phyloP scores from a whole-genome alignment of 37 sponge, comb jelly and placozoan genomes.

The Mnemiopsis leidyi region DNA sequence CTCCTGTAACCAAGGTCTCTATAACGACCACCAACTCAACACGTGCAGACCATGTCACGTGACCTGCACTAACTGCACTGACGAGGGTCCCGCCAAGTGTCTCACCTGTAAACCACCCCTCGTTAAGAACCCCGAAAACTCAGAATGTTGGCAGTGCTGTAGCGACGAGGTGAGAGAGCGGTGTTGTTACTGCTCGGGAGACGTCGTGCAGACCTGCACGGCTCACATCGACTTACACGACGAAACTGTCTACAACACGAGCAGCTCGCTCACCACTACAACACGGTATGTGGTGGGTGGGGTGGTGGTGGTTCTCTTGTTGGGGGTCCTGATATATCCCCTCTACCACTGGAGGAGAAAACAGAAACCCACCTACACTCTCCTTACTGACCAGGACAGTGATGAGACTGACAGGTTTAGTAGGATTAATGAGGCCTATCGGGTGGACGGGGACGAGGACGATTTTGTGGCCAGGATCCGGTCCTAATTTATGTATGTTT shows the following conservation, averaged over 20 bases:
- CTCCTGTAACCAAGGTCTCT: conserved; percentile 28
- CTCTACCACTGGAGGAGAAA: not conserved
- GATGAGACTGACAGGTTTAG: not conserved
- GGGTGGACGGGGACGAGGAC: not conserved
- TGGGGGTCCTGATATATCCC: not conserved
- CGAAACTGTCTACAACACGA: not conserved
- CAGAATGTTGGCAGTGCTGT: conserved; percentile 49
- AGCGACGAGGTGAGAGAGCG: not conserved
- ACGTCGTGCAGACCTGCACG: not conserved
- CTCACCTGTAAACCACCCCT: not conserved
- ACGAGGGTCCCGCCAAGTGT: not conserved
- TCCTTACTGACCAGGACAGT: not conserved
- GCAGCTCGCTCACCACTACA: not conserved
- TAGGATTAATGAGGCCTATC: not conserved
- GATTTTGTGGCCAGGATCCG: not conserved
- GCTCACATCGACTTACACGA: not conserved
- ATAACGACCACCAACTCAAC: not conserved
- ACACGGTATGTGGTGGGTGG: not conserved
- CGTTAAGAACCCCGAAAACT: not conserved
- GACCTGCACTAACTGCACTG: conserved; percentile 35
- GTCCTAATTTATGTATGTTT: no score
- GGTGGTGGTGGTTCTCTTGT: not conserved
- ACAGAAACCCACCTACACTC: not conserved
- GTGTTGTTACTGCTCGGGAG: conserved; percentile 56
- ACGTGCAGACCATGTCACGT: conserved; percentile 56